Evolutionary conservation across 2,797 vertebrate species (phyloP), one percentile per base, ranked within the genome.

Genomic region (Harpagifer antarcticus): DNA sequence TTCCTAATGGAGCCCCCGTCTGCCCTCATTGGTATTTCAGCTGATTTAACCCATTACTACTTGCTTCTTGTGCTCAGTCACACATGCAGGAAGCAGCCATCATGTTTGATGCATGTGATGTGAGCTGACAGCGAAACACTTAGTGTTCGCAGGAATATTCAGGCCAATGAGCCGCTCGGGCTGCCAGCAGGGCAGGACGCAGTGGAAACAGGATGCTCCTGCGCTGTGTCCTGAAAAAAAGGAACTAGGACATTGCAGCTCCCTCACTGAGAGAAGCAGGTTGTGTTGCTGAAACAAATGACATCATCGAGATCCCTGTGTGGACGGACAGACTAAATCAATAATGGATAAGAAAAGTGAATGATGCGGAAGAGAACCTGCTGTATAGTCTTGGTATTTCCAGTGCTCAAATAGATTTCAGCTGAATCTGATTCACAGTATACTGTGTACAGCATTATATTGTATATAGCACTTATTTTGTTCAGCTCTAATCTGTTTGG

Each of bases 51-150:
- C 74, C 72, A 78, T 84, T 79, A 80, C 62, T 48, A 13, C 60
- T 66, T 2, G 3, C 20, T 59, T 70, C 63, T 58, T 71, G 20
- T 62, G 45, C 1, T 0, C 72, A 44, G 20, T 16, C 56, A 48
- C 66, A 82, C 65, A 68, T 70, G 68, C 67, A 78, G 61, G 54
- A 76, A 81, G 81, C 80, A 74, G 72, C 70, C 79, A 79, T 94
- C 92, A 89, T 48, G 60, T 54, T 74, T 69, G 59, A 78, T 74
- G 79, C 83, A 72, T 79, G 76, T 92, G 82, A 94, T 93, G 66
- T 57, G 88, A 91, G 68, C 75, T 90, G 93, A 94, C 93, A 93
- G 86, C 43, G 2, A 86, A 72, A 93, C 92, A 92, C 91, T 92
- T 87, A 88, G 78, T 63, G 78, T 85, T 86, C 33, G 52, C 73